These are phyloP conservation scores for Darevskia mixta DNA, from an alignment of 2,797 vertebrate genomes.

Conservation along the genomic window DNA sequence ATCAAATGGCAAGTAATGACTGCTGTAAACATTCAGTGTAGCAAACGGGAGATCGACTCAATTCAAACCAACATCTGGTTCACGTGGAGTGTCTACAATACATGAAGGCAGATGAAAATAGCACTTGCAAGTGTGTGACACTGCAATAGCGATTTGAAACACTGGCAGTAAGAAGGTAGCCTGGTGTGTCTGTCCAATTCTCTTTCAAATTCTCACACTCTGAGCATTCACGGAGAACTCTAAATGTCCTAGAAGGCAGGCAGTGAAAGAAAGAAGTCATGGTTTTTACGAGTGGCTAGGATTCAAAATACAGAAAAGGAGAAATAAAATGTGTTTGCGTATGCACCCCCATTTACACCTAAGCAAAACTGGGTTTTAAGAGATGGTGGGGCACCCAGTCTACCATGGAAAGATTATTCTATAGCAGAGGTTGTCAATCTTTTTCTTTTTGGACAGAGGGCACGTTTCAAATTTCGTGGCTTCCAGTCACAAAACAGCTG, in stretches of 20 bases:
- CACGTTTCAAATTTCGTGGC: no score
- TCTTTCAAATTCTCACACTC: conserved; percentile 42
- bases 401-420: background rate
- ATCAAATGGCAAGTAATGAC: conserved; percentile 38
- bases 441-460: no score
- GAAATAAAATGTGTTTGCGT: background rate
- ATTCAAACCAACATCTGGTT: conserved; percentile 29
- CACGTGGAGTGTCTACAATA: conserved; percentile 37
- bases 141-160: conserved; percentile 29
- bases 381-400: background rate
- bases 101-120: conserved; percentile 41
- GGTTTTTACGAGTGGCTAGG: background rate
- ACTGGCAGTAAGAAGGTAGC: conserved; percentile 30
- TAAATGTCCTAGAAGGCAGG: conserved; percentile 8
- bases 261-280: background rate
- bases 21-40: conserved; percentile 26
- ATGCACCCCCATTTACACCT: background rate
- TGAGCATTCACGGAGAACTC: conserved; percentile 19
- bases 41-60: conserved; percentile 35
- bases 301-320: conserved; percentile 18
- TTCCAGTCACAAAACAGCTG: no score
- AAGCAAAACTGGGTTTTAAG: background rate
- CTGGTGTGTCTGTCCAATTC: conserved; percentile 35
- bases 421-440: background rate
- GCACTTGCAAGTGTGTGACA: conserved; percentile 19